Evolutionary conservation across 2,797 vertebrate genomes (phyloP).

Genomic region (Myotis myotis): DNA sequence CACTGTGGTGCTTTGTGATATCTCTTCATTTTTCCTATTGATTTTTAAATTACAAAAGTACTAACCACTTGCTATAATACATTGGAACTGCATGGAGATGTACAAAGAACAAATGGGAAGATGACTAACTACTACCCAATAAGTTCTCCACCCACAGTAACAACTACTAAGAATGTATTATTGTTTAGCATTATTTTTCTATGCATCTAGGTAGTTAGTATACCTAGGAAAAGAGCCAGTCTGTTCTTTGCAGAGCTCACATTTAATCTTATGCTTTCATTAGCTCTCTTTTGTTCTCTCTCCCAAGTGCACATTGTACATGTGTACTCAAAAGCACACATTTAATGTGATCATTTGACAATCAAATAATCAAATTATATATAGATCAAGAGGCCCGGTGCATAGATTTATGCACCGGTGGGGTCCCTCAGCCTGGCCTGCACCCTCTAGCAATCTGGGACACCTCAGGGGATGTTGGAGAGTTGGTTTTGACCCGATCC

Average conservation of each 20-base stretch:
- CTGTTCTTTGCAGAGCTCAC: background rate
- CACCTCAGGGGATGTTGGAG: too few relatives aligned
- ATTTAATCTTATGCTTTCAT: background rate
- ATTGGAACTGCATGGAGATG: background rate
- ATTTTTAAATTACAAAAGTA: slow-evolving; percentile 19
- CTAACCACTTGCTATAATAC: background rate
- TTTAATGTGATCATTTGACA: background rate
- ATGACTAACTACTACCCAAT: background rate
- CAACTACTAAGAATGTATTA: background rate
- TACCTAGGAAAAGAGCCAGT: background rate
- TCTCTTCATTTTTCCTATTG: slow-evolving; percentile 5
- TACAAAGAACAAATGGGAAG: background rate
- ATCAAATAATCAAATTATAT: background rate
- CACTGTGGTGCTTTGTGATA: background rate
- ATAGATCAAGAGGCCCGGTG: background rate
- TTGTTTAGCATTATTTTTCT: background rate
- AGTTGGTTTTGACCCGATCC: too few relatives aligned
- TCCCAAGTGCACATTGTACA: rapidly evolving
- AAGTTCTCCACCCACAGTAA: background rate
- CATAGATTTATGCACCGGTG: too few relatives aligned
- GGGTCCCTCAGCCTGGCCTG: too few relatives aligned
- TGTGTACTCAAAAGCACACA: background rate
- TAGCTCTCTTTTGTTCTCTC: background rate
- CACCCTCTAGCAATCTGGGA: too few relatives aligned
- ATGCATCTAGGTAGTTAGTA: background rate